Base-by-base conservation (phyloP, 2,797 vertebrate genomes). In the Phataginus tricuspis region DNA sequence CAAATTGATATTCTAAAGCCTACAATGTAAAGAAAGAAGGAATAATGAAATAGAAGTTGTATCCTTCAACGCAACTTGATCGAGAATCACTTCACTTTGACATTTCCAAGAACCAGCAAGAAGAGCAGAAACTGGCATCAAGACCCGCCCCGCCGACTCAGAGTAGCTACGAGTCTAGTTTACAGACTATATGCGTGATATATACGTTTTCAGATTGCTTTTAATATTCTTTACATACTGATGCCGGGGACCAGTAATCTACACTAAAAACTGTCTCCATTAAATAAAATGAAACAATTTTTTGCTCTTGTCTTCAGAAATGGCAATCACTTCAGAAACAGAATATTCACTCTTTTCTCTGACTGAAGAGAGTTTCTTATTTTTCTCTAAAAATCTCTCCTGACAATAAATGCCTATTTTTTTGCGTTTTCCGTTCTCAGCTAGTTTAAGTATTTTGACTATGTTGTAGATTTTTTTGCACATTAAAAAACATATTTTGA, bases 61-160 rank as follows among this genome's bases (percentile, higher is more conserved):
- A 80, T 14, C 4, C 7, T 8, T 89, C 25, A 19, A 29, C 2
- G 2, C 21, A 39, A 39, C 25, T 94, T 91, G 63, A 96, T 96
- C 19, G 57, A 96, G 74, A 96, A 96, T n/a, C 19, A 59, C 39
- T 94, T 97, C 84, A 37, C 5, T 55, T 94, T 96, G 83, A 87
- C 71, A 34, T 96, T 97, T 96, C n/a, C 45, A 87, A 14, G 34
- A 97, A 53, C n/a, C 90, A 75, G 87, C n/a, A 90, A 95, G 91
- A 91, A 84, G 88, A 90, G 92, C 9, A 7, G 85, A 91, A 83
- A 89, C 19, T 61, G 57, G 72, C 31, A 29, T 25, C 90, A 45
- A n/a, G 93, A 94, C 37, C 27, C 98, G 68, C 79, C 59, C 21
- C 11, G 51, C 11, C 57, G 53, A 97, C 96, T 57, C 59, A 63